Percentiles rank a stretch among this genome's conserved stretches.
Conservation (phyloP, 2,113 vertebrate genomes). For the Gambusia holbrooki region DNA sequence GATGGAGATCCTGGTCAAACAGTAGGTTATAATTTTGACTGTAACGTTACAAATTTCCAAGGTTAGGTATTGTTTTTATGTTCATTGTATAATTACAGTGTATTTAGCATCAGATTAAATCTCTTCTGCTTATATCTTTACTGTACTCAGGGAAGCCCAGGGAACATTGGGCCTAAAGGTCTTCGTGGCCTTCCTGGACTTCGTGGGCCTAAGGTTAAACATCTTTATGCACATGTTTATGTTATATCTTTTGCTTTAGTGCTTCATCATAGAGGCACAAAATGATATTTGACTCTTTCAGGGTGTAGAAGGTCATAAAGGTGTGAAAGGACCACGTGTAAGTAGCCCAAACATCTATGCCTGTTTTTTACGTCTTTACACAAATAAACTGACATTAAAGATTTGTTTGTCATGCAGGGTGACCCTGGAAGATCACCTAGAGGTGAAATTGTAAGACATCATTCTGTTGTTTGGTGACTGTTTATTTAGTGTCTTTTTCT, state of each 20-base stretch:
- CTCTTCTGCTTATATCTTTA: neutral
- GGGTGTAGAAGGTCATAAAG: conserved; percentile 43
- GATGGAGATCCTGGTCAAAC: conserved; percentile 33
- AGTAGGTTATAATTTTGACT: conserved; percentile 33
- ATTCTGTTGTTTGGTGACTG: neutral
- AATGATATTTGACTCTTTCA: conserved; percentile 20
- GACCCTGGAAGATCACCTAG: conserved; percentile 49
- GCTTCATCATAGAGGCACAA: neutral
- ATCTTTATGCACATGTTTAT: neutral
- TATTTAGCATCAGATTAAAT: neutral
- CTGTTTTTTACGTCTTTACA: neutral
- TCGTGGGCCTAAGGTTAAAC: conserved; percentile 38
- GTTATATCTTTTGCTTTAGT: neutral
- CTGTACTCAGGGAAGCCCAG: conserved; percentile 50
- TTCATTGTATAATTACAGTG: neutral
- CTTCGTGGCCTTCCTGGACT: conserved; percentile 13
- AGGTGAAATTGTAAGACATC: conserved; percentile 62
- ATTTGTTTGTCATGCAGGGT: conserved; percentile 45
- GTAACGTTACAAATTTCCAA: neutral
- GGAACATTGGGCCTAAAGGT: conserved; percentile 47
- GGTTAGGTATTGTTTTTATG: neutral
- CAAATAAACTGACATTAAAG: neutral
- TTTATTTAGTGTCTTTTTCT: neutral
- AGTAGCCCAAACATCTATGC: conserved; percentile 28
- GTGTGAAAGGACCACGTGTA: conserved; percentile 56